These are phyloP conservation scores for Mastacembelus armatus DNA, from an alignment of 2,797 vertebrate genomes.

Conservation along the genomic window DNA sequence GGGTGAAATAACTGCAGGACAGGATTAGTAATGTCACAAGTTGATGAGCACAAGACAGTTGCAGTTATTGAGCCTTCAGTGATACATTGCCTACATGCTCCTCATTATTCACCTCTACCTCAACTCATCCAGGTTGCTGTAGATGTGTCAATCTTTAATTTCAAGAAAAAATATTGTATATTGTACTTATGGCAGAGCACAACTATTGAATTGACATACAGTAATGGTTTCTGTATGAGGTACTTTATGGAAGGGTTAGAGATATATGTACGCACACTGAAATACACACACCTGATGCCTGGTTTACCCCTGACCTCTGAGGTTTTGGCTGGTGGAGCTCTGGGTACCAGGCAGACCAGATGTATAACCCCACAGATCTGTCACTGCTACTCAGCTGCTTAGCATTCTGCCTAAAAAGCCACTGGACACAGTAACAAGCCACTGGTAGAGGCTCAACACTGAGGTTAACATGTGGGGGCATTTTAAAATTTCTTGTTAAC, in stretches of 20 bases:
- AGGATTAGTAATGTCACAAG: conserved; percentile 19
- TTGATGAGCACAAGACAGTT: conserved; percentile 1
- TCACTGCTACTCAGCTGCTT: conserved; percentile 52
- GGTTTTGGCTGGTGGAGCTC: conserved; percentile 74
- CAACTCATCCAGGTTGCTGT: not conserved
- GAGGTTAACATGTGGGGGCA: conserved; percentile 40
- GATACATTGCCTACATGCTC: not conserved
- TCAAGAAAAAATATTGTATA: conserved; percentile 31
- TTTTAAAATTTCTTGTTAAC: conserved; percentile 49
- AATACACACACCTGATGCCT: conserved; percentile 32
- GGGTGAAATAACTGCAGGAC: conserved; percentile 27
- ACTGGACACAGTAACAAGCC: conserved; percentile 51
- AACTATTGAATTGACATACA: too few species aligned
- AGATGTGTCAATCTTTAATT: conserved; percentile 32
- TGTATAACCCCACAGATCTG: conserved; percentile 69
- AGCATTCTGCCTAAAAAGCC: conserved; percentile 52
- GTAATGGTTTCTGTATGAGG: too few species aligned
- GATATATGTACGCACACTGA: conserved; percentile 13
- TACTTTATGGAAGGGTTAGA: conserved; percentile 20
- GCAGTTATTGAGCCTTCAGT: conserved; percentile 1
- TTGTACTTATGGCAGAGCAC: too few species aligned
- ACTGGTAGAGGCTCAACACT: conserved; percentile 44
- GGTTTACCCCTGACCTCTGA: conserved; percentile 70
- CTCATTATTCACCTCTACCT: conserved; percentile 21
- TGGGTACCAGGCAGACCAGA: conserved; percentile 72